These are phyloP conservation scores for Andrena camellia DNA, from an alignment of 2,888 invertebrate genomes.

Conservation along the genomic window DNA sequence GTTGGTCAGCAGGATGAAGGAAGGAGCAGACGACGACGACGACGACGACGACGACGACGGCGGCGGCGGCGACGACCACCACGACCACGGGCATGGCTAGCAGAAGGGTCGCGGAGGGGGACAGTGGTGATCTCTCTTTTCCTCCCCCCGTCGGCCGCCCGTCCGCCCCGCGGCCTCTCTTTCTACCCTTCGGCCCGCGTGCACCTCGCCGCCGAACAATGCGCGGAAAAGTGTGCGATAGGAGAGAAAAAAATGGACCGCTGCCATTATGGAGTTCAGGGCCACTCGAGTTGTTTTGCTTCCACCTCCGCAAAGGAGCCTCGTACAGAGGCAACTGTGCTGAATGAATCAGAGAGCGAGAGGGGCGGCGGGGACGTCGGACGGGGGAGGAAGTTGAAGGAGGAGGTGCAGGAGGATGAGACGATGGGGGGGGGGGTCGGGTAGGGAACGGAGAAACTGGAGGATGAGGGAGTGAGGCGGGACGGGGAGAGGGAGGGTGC, in stretches of 20 bases:
- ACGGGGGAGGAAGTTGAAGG: slow-evolving; percentile 33
- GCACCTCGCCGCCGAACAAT: slow-evolving; percentile 63
- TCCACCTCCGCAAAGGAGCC: slow-evolving; percentile 75
- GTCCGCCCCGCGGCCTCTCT: not conserved
- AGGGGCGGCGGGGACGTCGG: slow-evolving; percentile 19
- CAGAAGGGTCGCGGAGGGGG: not conserved
- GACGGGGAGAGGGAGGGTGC: slow-evolving; percentile 68
- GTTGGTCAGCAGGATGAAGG: slow-evolving; percentile 77
- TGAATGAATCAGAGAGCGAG: slow-evolving; percentile 74
- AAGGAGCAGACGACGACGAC: slow-evolving; percentile 59
- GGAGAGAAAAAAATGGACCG: slow-evolving; percentile 74
- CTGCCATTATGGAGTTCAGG: slow-evolving; percentile 80
- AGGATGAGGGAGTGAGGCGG: slow-evolving; percentile 27
- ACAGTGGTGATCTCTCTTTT: slow-evolving; percentile 4
- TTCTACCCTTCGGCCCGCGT: slow-evolving; percentile 19
- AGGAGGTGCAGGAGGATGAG: slow-evolving; percentile 31
- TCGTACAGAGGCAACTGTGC: slow-evolving; percentile 76
- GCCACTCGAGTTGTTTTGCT: slow-evolving; percentile 80
- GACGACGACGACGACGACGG: slow-evolving; percentile 31
- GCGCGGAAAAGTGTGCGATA: slow-evolving; percentile 75
- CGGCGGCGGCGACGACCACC: slow-evolving; percentile 19
- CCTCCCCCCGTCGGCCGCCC: slow-evolving; percentile 6
- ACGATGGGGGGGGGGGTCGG: slow-evolving; percentile 31
- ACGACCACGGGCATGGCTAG: slow-evolving; percentile 17
- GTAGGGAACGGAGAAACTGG: slow-evolving; percentile 20